A percentile compares a stretch with the other conserved stretches of the same genome.
Conservation (phyloP, 2,113 vertebrate genomes). For the Tetrax tetrax region DNA sequence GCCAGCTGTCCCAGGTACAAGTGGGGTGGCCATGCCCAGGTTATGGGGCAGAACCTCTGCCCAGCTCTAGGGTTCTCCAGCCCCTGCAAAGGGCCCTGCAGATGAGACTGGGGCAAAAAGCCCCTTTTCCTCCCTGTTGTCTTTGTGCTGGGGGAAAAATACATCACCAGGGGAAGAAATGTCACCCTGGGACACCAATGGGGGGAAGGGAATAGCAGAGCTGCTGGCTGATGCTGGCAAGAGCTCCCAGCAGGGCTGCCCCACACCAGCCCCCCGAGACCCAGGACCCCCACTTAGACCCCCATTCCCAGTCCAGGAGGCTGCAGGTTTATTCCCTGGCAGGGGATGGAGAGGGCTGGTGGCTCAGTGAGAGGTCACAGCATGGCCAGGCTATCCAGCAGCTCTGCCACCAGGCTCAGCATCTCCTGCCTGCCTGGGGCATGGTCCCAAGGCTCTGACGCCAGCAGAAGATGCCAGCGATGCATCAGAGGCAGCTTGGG, state of each 20-base stretch:
- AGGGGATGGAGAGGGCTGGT: neutral
- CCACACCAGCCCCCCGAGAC: no score
- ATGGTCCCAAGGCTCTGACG: neutral
- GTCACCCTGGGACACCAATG: rapidly evolving
- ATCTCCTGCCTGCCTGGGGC: neutral
- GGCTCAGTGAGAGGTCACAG: neutral
- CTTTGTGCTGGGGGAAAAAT: neutral
- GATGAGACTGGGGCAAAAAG: neutral
- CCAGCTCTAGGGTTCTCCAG: neutral
- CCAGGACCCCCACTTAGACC: no score
- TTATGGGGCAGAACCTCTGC: neutral
- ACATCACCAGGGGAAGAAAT: neutral
- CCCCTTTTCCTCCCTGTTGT: neutral
- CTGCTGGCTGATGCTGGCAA: neutral
- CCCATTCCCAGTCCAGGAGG: neutral
- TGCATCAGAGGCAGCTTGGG: neutral
- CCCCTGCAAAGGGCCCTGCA: neutral
- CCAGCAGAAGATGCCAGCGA: neutral
- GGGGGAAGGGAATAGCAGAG: neutral
- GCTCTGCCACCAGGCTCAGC: neutral
- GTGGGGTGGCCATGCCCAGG: neutral
- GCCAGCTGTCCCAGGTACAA: neutral
- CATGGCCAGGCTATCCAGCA: neutral
- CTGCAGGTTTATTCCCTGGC: neutral
- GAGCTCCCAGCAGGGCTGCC: neutral